Percentiles rank a stretch among this genome's conserved stretches.
Evolutionary conservation across 2,888 invertebrate species (phyloP).

Genomic region (Tyria jacobaeae): DNA sequence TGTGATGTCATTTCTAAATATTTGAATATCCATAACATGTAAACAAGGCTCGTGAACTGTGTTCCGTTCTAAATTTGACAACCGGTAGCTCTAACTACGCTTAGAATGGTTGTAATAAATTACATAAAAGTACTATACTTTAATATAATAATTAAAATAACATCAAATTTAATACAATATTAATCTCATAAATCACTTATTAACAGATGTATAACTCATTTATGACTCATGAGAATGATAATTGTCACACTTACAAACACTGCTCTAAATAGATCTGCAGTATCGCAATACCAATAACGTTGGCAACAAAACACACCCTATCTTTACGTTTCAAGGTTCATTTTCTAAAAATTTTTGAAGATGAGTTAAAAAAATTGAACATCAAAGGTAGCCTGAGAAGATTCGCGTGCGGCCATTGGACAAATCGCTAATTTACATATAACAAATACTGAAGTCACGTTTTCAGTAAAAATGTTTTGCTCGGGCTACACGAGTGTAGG

Average conservation of each 20-base stretch:
- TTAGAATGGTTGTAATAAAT: slow-evolving; percentile 29
- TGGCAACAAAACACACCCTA: slow-evolving; percentile 26
- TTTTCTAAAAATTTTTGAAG: slow-evolving; percentile 27
- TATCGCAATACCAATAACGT: slow-evolving; percentile 17
- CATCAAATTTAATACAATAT: slow-evolving; percentile 16
- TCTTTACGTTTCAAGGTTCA: slow-evolving; percentile 25
- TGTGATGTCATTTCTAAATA: slow-evolving; percentile 45
- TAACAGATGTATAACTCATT: slow-evolving; percentile 11
- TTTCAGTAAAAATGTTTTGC: slow-evolving; percentile 81
- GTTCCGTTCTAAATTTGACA: slow-evolving; percentile 22
- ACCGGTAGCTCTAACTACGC: slow-evolving; percentile 26
- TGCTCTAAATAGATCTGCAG: slow-evolving; percentile 18
- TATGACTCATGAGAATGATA: slow-evolving; percentile 41
- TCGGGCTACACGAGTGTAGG: slow-evolving; percentile 52
- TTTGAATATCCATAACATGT: slow-evolving; percentile 14
- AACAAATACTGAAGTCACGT: slow-evolving; percentile 87
- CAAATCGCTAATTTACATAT: slow-evolving; percentile 87
- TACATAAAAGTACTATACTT: slow-evolving; percentile 12
- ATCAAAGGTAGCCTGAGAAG: slow-evolving; percentile 65
- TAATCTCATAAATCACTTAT: slow-evolving; percentile 26
- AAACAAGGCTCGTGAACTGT: slow-evolving; percentile 11
- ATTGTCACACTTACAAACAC: slow-evolving; percentile 36
- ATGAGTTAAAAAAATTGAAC: slow-evolving; percentile 64
- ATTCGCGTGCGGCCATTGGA: slow-evolving; percentile 63
- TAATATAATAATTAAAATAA: slow-evolving; percentile 29